These are phyloP conservation scores for Toxotes lorentzi DNA, from an alignment of 2,797 vertebrate genomes.

Conservation along the genomic window DNA sequence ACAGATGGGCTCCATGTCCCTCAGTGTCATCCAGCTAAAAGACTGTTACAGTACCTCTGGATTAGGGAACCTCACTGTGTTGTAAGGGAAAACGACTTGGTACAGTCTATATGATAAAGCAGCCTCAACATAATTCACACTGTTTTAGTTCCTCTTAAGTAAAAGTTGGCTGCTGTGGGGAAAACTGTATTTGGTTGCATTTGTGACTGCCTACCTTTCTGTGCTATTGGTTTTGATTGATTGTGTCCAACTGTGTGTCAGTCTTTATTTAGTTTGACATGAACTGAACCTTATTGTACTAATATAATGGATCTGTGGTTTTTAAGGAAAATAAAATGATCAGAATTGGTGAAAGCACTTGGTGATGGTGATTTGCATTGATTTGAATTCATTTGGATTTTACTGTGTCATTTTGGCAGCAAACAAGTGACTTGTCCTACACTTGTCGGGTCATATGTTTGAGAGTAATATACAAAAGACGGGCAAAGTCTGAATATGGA, in stretches of 20 bases:
- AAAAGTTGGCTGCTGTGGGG: slow-evolving; percentile 31
- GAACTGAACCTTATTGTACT: slow-evolving; percentile 53
- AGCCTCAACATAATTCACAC: slow-evolving; percentile 21
- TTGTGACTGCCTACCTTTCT: slow-evolving; percentile 52
- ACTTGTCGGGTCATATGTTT: background rate
- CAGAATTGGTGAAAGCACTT: slow-evolving; percentile 40
- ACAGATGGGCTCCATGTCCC: slow-evolving; percentile 65
- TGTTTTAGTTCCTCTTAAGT: slow-evolving; percentile 39
- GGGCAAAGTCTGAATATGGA: background rate
- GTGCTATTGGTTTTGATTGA: slow-evolving; percentile 61
- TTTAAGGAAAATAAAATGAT: slow-evolving; percentile 73
- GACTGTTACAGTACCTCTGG: slow-evolving; percentile 72
- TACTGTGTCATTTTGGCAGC: background rate
- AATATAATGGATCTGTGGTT: slow-evolving; percentile 64
- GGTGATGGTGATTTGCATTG: slow-evolving; percentile 21
- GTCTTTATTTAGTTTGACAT: slow-evolving; percentile 64
- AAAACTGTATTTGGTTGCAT: slow-evolving; percentile 35
- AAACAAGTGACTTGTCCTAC: background rate
- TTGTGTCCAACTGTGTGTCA: slow-evolving; percentile 41
- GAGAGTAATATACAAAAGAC: background rate
- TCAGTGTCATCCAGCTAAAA: slow-evolving; percentile 45
- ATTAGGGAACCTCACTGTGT: slow-evolving; percentile 39
- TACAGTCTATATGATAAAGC: slow-evolving; percentile 24
- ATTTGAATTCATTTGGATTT: slow-evolving; percentile 19
- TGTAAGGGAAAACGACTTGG: slow-evolving; percentile 34